Conservation (phyloP, 2,888 invertebrate species). For the Sinentomon sp. region DNA sequence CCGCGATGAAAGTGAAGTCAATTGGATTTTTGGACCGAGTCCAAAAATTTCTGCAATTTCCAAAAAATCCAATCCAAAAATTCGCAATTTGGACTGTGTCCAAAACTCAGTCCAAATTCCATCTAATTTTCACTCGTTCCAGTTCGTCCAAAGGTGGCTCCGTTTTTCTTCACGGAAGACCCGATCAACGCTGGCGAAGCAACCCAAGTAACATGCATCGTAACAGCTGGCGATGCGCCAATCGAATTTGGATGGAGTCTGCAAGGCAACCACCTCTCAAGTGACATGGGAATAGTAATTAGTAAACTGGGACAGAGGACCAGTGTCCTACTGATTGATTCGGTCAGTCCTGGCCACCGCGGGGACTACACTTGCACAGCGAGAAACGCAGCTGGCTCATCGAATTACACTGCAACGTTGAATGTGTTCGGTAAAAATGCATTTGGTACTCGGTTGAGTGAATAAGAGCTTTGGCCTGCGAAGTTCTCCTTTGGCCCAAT, state of each 20-base stretch:
- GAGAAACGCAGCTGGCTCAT: constrained; percentile 19
- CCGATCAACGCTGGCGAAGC: constrained; percentile 16
- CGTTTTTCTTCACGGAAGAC: constrained; percentile 32
- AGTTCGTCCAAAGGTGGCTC: constrained; percentile 23
- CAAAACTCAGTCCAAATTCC: too few species aligned
- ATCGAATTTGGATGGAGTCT: constrained; percentile 41
- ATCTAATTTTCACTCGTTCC: too few species aligned
- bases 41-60: too few species aligned
- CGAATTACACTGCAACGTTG: constrained; percentile 18
- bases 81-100: too few species aligned
- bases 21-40: too few species aligned
- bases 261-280: too few species aligned
- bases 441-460: too few species aligned
- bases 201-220: constrained; percentile 18
- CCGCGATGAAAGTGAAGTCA: too few species aligned
- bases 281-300: too few species aligned
- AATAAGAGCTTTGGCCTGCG: too few species aligned
- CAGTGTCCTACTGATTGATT: constrained; percentile 35
- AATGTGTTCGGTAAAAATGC: constrained; percentile 24
- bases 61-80: too few species aligned
- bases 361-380: constrained; percentile 23
- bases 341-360: constrained; percentile 24
- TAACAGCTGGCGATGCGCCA: constrained; percentile 21
- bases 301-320: constrained; percentile 28
- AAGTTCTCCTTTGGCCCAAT: too few species aligned